Evolutionary conservation across 2,888 invertebrate genomes (phyloP).

Genomic region (Brenthis hecate): DNA sequence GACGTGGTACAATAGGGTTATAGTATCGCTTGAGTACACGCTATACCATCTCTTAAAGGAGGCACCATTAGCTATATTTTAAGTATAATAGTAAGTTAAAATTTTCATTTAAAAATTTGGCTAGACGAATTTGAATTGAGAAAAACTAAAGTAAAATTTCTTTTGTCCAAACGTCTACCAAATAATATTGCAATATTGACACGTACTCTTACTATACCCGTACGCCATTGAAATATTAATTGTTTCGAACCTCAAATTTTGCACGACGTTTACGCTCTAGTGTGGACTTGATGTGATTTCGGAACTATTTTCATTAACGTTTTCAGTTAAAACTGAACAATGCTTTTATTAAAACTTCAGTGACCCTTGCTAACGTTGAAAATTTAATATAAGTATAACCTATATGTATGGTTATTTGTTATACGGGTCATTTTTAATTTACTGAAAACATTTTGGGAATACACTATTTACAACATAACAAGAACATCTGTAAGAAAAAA

Average conservation of each 20-base stretch:
- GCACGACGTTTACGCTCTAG: conserved; percentile 7
- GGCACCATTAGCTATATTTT: too few species aligned
- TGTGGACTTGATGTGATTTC: conserved; percentile 10
- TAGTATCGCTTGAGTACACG: too few species aligned
- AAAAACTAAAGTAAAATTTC: background rate
- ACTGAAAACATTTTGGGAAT: too few species aligned
- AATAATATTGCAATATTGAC: background rate
- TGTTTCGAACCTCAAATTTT: conserved; percentile 11
- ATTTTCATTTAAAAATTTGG: too few species aligned
- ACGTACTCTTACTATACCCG: too few species aligned
- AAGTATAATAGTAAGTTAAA: too few species aligned
- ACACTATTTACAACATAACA: too few species aligned
- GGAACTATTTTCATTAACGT: conserved; percentile 16
- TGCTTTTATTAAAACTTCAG: background rate
- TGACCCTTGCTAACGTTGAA: background rate
- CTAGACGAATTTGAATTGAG: too few species aligned
- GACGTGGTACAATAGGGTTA: too few species aligned
- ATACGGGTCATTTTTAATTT: too few species aligned
- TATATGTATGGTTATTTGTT: background rate
- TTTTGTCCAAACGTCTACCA: background rate
- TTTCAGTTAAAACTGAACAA: conserved; percentile 10
- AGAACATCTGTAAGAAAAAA: too few species aligned
- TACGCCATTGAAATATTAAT: conserved; percentile 9
- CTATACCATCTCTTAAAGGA: too few species aligned
- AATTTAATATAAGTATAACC: background rate